Evolutionary conservation across 1,140 invertebrate species (phyloP).

Genomic region (Drosophila oshimai): DNA sequence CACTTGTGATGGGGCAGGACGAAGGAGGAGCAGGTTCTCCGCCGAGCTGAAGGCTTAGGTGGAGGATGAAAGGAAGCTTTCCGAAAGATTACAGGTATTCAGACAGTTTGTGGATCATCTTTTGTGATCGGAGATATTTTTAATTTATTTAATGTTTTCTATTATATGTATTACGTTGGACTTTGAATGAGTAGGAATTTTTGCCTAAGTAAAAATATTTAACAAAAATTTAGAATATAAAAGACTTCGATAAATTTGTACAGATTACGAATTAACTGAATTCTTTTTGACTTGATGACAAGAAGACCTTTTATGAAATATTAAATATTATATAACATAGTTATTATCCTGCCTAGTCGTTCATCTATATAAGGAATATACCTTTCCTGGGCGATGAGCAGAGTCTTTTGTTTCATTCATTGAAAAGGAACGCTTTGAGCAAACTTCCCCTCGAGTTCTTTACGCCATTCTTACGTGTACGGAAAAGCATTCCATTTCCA

Average conservation of each 20-base stretch:
- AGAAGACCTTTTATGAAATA: too few species aligned
- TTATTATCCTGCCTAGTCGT: background rate
- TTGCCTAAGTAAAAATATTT: too few species aligned
- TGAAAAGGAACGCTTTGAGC: slow-evolving; percentile 16
- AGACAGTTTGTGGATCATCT: background rate
- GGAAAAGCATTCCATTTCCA: slow-evolving; percentile 37
- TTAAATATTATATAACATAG: too few species aligned
- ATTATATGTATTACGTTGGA: too few species aligned
- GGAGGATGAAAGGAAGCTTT: background rate
- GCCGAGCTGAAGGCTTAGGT: background rate
- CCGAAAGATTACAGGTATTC: slow-evolving; percentile 1
- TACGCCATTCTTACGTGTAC: slow-evolving; percentile 35
- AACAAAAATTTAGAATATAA: background rate
- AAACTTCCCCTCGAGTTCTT: slow-evolving; percentile 33
- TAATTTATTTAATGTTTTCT: background rate
- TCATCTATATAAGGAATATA: slow-evolving; percentile 27
- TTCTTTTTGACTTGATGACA: too few species aligned
- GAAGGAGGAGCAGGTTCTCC: background rate
- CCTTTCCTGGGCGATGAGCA: background rate
- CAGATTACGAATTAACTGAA: too few species aligned
- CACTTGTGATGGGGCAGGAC: background rate
- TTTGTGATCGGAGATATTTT: background rate
- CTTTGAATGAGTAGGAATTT: too few species aligned
- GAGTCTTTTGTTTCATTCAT: slow-evolving; percentile 37
- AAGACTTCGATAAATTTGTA: background rate